Evolutionary conservation across 2,888 invertebrate genomes (phyloP).

Genomic region (Drosophila aldrichi): DNA sequence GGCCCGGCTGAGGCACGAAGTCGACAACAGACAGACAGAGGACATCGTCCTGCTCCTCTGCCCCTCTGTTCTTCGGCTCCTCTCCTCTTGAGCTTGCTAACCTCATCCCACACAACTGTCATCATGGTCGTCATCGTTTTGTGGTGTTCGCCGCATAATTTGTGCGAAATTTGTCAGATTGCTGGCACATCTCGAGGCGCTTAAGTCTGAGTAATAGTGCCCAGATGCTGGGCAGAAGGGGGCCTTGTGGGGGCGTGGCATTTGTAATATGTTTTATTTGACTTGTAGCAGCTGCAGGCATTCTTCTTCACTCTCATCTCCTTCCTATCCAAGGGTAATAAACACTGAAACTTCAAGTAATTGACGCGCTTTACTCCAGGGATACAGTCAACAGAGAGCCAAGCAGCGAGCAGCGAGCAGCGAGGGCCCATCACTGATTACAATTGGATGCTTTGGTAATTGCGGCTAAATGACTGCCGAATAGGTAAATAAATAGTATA

Average conservation of each 20-base stretch:
- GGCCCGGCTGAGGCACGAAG: neutral
- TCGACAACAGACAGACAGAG: neutral
- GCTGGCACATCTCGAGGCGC: conserved; percentile 71
- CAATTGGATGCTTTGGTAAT: conserved; percentile 68
- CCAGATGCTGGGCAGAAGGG: conserved; percentile 12
- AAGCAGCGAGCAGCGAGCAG: neutral
- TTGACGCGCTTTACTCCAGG: conserved; percentile 67
- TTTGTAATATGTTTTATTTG: conserved; percentile 79
- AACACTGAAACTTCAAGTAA: conserved; percentile 69
- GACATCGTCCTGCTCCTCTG: conserved; percentile 11
- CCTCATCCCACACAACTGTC: conserved; percentile 24
- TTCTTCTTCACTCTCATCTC: conserved; percentile 15
- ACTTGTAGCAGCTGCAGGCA: conserved; percentile 69
- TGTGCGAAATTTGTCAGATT: conserved; percentile 81
- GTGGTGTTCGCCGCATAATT: conserved; percentile 71
- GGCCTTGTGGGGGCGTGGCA: conserved; percentile 51
- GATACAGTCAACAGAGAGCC: conserved; percentile 1
- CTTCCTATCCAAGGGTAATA: conserved; percentile 50
- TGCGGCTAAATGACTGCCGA: conserved; percentile 60
- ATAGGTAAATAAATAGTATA: conserved; percentile 63
- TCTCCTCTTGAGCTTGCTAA: too few relatives aligned
- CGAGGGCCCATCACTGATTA: conserved; percentile 46
- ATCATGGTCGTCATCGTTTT: conserved; percentile 68
- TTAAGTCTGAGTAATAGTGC: conserved; percentile 76
- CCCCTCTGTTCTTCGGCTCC: neutral